phyloP scores from a whole-genome alignment of 2,888 invertebrate species.

The Eurytoma californica region DNA sequence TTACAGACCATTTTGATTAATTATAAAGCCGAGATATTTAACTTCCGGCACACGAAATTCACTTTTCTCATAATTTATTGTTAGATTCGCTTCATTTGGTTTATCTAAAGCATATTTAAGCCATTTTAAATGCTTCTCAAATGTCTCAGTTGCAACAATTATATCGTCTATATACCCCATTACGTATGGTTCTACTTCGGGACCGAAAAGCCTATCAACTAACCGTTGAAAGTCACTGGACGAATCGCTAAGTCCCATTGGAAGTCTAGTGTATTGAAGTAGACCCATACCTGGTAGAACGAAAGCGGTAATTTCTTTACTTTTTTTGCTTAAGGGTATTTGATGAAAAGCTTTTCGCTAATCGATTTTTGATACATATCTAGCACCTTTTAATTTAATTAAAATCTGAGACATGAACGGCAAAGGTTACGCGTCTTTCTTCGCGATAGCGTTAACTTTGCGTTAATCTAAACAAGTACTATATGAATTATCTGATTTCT shows the following conservation, averaged over 20 bases:
- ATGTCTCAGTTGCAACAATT: constrained; percentile 54
- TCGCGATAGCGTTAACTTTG: background rate
- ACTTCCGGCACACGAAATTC: constrained; percentile 57
- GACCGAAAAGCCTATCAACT: background rate
- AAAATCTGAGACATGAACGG: background rate
- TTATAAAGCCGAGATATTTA: constrained; percentile 62
- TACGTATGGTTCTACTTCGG: constrained; percentile 52
- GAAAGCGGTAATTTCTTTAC: background rate
- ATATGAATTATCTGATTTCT: background rate
- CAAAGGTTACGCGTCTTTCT: too few relatives aligned
- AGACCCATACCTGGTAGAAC: background rate
- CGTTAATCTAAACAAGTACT: background rate
- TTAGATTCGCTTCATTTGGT: constrained; percentile 26
- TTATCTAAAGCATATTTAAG: constrained; percentile 34
- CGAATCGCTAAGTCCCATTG: too few relatives aligned
- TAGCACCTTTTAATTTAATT: too few relatives aligned
- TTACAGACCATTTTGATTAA: constrained; percentile 59
- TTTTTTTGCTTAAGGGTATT: background rate
- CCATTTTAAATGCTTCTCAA: constrained; percentile 53
- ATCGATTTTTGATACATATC: too few relatives aligned
- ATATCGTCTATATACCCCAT: constrained; percentile 56
- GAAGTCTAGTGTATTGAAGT: background rate
- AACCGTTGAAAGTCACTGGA: too few relatives aligned
- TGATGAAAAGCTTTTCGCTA: constrained; percentile 5
- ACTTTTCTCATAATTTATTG: constrained; percentile 54